Evolutionary conservation across 64 coral and sea anemone species (phyloP).

Genomic region (Acropora tenuis): DNA sequence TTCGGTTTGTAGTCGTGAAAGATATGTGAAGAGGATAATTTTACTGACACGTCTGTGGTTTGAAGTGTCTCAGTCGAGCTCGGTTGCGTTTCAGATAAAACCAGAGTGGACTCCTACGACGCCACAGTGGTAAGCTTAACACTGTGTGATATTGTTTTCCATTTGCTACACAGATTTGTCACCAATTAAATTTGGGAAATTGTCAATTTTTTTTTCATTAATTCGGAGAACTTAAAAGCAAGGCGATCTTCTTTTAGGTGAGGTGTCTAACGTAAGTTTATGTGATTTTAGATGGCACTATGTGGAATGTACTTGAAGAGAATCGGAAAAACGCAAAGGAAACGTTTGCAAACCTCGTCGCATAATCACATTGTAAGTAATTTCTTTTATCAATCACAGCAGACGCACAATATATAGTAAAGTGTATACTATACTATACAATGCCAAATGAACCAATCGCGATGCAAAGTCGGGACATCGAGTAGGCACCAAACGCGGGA

Average conservation of each 20-base stretch:
- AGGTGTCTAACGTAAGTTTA: neutral
- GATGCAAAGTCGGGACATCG: too few relatives aligned
- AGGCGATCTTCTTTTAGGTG: neutral
- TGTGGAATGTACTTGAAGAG: conserved; percentile 27
- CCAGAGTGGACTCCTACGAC: conserved; percentile 38
- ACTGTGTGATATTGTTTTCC: neutral
- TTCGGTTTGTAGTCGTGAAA: too few relatives aligned
- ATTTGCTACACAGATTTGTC: neutral
- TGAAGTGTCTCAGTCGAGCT: too few relatives aligned
- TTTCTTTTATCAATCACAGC: neutral
- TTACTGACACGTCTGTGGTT: too few relatives aligned
- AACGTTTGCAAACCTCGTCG: neutral
- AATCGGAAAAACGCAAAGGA: neutral
- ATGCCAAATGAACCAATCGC: neutral
- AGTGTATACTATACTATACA: too few relatives aligned
- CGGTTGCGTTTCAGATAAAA: conserved; percentile 37
- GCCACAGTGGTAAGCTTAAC: conserved; percentile 24
- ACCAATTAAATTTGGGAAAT: neutral
- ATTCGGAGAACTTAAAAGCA: too few relatives aligned
- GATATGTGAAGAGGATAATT: too few relatives aligned
- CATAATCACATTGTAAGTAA: conserved; percentile 59
- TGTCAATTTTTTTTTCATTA: too few relatives aligned
- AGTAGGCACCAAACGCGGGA: too few relatives aligned
- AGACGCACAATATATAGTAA: too few relatives aligned
- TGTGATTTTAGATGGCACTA: conserved; percentile 8